phyloP scores from a whole-genome alignment of 1,140 invertebrate species.

The Magallana gigas region DNA sequence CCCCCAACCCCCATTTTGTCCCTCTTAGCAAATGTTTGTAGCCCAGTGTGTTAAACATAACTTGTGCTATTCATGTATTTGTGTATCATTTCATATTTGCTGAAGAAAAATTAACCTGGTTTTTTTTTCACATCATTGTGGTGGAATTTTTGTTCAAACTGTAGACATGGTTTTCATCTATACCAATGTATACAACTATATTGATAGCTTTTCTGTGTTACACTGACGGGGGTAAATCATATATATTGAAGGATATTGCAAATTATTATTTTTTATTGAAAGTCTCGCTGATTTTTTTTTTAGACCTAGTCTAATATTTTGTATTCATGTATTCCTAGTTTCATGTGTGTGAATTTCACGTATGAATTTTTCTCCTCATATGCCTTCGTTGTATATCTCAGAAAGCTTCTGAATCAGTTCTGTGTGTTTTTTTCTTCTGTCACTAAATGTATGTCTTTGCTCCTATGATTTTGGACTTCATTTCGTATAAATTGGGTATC shows the following conservation, averaged over 20 bases:
- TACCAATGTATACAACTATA: neutral
- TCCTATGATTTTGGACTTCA: too few relatives aligned
- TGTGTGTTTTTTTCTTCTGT: neutral
- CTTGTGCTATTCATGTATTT: neutral
- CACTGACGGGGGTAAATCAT: neutral
- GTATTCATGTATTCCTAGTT: conserved; percentile 12
- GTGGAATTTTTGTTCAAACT: neutral
- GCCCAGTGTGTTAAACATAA: neutral
- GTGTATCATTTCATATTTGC: neutral
- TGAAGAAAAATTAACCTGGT: neutral
- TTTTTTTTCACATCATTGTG: neutral
- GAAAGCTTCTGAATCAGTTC: neutral
- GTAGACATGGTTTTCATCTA: neutral
- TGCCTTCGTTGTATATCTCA: too few relatives aligned
- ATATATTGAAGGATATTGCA: neutral
- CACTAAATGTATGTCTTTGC: too few relatives aligned
- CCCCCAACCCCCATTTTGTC: neutral
- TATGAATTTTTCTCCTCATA: too few relatives aligned
- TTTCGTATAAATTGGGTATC: too few relatives aligned
- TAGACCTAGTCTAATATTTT: conserved; percentile 27
- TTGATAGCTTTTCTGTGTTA: conserved; percentile 22
- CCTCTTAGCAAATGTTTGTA: neutral
- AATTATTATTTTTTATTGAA: conserved; percentile 13
- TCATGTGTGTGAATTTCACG: neutral
- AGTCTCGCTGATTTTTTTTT: neutral